Evolutionary conservation across 1,140 invertebrate species (phyloP), one percentile per base, ranked within the genome.

Genomic region (Archivesica marissinica): DNA sequence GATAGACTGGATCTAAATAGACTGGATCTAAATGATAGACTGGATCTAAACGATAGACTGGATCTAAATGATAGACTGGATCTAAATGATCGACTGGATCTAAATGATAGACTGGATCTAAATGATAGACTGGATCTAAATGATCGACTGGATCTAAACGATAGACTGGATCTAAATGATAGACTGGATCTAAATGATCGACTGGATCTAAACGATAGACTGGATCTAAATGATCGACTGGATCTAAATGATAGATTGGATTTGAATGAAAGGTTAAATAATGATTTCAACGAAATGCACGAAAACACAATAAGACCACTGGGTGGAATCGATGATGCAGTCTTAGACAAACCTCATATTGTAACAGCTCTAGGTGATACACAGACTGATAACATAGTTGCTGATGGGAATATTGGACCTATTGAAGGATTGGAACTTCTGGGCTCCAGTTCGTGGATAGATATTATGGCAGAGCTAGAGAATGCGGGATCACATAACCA

Each of bases 381-480:
- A 17, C 15, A 47, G 28, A 39, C 4, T 30, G 33, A 38, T 17
- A 20, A 47, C 33, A 1, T 15, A 6, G 68, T 33, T 4, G 13
- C 20, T 15, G 25, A 50, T 13, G 25, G 25, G 30, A 44, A 33
- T 28, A 72, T 52, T 17, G 41, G 39, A 7, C 68, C 68, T 30
- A 72, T 72, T 30, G 28, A 47, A 30, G 68, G 68, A 30, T 28
- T 72, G 1, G 39, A 72, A 33, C 68, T 72, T 28, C 41, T 72
- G 20, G 68, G 68, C 15, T 30, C 68, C 6, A 72, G 68, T 20
- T 30, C 38, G 2, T 72, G 68, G 68, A 41, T 15, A 23, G 68
- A 72, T 50, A 44, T 72, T 41, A 33, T 72, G 3, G 35, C 68
- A 6, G 68, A 72, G n/a, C 17, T 72, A 20, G 20, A 44, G 28